Evolutionary conservation across 2,113 vertebrate genomes (phyloP), one percentile per base, ranked within the genome.

Genomic region (Mirounga angustirostris): DNA sequence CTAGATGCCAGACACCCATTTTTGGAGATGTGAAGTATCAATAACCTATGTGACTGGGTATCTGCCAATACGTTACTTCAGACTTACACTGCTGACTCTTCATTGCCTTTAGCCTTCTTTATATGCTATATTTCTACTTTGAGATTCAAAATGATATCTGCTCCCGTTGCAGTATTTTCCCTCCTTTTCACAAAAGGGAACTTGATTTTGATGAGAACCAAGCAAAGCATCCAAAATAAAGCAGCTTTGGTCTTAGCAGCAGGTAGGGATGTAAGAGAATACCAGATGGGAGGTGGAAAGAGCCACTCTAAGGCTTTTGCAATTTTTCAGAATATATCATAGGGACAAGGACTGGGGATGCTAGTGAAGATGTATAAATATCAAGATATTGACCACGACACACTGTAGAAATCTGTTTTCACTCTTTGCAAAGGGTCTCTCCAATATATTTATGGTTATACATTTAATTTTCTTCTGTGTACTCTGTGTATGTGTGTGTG

Each of bases 81-180:
- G 21, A 69, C 16, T 46, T 30, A 21, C 5, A 19, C 28, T 30
- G 79, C 24, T 9, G 1, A 40, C 43, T 82, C 43, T 61, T 12
- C 61, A 40, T 54, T 46, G 3, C 13, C 11, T 46, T 88, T 79
- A 28, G 2, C 4, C 5, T 79, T 79, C 24, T 30, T 71, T 71
- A 21, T 16, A 69, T 21, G 11, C 3, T 65, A 10, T 69, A 18
- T 82, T 94, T 74, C 50, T 85, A 26, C 65, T 89, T 76, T 78
- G 65, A 89, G 46, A 78, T 73, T 85, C 83, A 89, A 92, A 95
- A 50, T 91, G 54, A 93, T 73, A 87, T 50, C 12, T 65, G 4
- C 36, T 82, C 10, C 2, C 79, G 6, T 69, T 85, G 56, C 0
- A 59, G 18, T 22, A 67, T 81, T 93, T 96, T 26, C 14, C 14